phyloP scores from a whole-genome alignment of 2,797 vertebrate genomes.

The Hemitrygon akajei region DNA sequence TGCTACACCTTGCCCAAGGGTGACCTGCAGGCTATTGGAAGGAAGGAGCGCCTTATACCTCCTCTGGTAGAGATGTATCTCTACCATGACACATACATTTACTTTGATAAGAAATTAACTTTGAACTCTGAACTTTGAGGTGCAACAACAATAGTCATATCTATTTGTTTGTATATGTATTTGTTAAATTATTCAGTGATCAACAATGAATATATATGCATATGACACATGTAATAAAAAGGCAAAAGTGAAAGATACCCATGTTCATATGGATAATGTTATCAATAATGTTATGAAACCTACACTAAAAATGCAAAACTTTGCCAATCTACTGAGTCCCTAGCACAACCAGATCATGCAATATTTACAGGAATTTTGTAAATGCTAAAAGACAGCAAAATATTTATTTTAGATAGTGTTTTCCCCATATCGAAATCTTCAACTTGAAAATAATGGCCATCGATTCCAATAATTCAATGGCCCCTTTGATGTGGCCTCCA shows the following conservation, averaged over 20 bases:
- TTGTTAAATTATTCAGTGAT: not conserved
- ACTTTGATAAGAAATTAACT: no score
- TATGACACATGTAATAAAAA: not conserved
- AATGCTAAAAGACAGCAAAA: not conserved
- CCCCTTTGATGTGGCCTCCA: not conserved
- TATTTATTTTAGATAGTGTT: not conserved
- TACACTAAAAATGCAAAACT: not conserved
- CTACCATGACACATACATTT: no score
- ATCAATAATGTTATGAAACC: not conserved
- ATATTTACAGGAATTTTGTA: not conserved
- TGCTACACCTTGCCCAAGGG: no score
- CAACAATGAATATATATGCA: not conserved
- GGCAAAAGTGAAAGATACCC: not conserved
- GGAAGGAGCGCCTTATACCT: no score
- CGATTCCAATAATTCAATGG: not conserved
- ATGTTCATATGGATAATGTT: no score
- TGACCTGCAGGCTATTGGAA: no score
- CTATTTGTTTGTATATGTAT: not conserved
- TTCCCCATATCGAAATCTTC: not conserved
- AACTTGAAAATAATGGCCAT: not conserved
- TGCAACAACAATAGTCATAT: not conserved
- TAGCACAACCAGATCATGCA: not conserved
- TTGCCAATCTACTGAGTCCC: not conserved
- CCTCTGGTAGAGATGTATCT: no score
- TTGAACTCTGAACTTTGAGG: not conserved